Base-by-base conservation (phyloP, 2,888 invertebrate species). In the Pediacus dermestoides region DNA sequence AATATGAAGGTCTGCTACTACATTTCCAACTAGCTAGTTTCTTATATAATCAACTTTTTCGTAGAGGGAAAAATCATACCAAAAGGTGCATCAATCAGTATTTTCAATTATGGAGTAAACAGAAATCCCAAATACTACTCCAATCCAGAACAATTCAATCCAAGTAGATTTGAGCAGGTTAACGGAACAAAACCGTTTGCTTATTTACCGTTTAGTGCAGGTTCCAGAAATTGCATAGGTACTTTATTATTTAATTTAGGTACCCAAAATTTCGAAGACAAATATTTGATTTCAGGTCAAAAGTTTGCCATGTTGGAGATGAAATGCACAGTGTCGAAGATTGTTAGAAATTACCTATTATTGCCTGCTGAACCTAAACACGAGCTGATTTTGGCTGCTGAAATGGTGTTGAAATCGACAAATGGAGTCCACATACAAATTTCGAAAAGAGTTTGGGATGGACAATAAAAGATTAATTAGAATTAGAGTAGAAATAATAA, bases 1-100 rank as follows among this genome's bases (percentile, higher is more conserved):
- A 52, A 44, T 48, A 58, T 34, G 52, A 62, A 16, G 45, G 56
- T 14, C n/a, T n/a, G n/a, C n/a, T n/a, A n/a, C n/a, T n/a, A n/a
- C n/a, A n/a, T n/a, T n/a, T n/a, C n/a, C n/a, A n/a, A n/a, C n/a
- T n/a, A n/a, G n/a, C n/a, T n/a, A n/a, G n/a, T n/a, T n/a, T n/a
- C n/a, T n/a, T n/a, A n/a, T n/a, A n/a, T n/a, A n/a, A n/a, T n/a
- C n/a, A n/a, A n/a, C n/a, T n/a, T n/a, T n/a, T n/a, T n/a, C n/a
- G n/a, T 9, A 23, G 13, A 26, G 4, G 57, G 47, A 13, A 50
- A 50, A 26, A 37, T 46, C 16, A 57, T 58, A 12, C 62, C 70
- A 1, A 66, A 68, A 39, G 66, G 70, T 2, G 65, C 70, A 1
- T 62, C 70, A 1, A 44, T 74, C 0, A 59, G 67, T 1, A 48